Evolutionary conservation across 2,797 vertebrate species (phyloP), one percentile per base, ranked within the genome.

Genomic region (Dryobates pubescens): DNA sequence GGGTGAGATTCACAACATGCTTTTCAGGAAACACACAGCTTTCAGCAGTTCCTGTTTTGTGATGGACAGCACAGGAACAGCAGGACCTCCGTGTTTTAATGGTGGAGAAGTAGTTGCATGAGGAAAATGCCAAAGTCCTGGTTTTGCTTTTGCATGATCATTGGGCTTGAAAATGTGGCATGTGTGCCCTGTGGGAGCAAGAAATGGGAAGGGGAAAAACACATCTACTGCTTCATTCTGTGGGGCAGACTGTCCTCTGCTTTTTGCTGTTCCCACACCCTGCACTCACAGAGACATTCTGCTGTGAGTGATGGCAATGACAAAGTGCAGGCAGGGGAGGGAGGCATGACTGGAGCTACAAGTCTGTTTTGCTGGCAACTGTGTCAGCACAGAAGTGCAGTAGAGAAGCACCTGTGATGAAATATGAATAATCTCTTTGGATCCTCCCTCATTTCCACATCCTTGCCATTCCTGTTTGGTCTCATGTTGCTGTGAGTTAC

Each of bases 271-370:
- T 72, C 36, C 32, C 10, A 10, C 47, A 34, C 14, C 45, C 32
- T 23, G 9, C 8, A 6, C 5, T 4, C 3, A 3, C 10, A 24
- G 47, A 56, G 54, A 72, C 17, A 10, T 13, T 49, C 29, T 51
- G 41, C 65, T 38, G 11, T 51, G 61, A 51, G 27, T 0, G 0
- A 16, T 1, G 0, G 5, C 43, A 26, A 17, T 10, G 30, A 24
- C 1, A 2, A 68, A 68, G 23, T 9, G 11, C 23, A 26, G 13
- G 17, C 12, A 36, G 20, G 5, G 30, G 18, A 34, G 34, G 9
- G 9, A 70, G 34, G 9, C 2, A 6, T 29, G 59, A 36, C 20
- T 3, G 4, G 20, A 77, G 20, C 9, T 12, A 24, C 5, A 34
- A 34, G 57, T 24, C 3, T 32, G 22, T 22, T 32, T 30, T 51